Percentiles rank a stretch among this genome's conserved stretches.
Conservation (phyloP, 1,140 invertebrate species). For the Aporrectodea caliginosa region DNA sequence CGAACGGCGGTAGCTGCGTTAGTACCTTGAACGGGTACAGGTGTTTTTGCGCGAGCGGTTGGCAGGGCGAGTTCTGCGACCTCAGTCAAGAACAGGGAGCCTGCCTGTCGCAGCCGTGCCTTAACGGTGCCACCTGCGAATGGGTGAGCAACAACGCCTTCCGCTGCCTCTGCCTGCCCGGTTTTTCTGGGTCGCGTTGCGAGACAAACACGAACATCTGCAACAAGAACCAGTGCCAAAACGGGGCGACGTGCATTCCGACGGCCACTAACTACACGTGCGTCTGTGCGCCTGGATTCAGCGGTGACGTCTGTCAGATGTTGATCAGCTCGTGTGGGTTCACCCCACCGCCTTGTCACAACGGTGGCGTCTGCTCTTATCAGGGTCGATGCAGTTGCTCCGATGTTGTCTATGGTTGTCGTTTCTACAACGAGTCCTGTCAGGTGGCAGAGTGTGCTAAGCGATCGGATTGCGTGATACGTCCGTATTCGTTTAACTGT, state of each 20-base stretch:
- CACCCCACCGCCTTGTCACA: constrained; percentile 60
- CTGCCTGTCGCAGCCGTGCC: constrained; percentile 59
- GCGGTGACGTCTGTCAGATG: constrained; percentile 86
- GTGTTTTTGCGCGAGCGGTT: constrained; percentile 22
- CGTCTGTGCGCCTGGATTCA: constrained; percentile 75
- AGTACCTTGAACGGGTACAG: constrained; percentile 20
- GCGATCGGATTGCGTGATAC: background rate
- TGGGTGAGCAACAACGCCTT: constrained; percentile 44
- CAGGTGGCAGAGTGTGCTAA: constrained; percentile 55
- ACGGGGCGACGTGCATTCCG: constrained; percentile 68
- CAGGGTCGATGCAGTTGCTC: constrained; percentile 9
- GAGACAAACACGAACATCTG: constrained; percentile 34
- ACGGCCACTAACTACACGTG: constrained; percentile 68
- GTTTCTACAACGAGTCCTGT: background rate
- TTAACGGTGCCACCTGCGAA: constrained; percentile 34
- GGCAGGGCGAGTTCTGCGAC: background rate
- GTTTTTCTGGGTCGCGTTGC: constrained; percentile 77
- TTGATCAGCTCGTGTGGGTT: constrained; percentile 65
- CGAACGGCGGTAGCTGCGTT: constrained; percentile 21
- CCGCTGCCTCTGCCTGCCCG: constrained; percentile 74
- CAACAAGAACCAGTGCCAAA: constrained; percentile 68
- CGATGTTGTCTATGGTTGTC: background rate
- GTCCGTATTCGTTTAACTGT: background rate
- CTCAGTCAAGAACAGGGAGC: constrained; percentile 72
- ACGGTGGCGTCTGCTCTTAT: constrained; percentile 64